Conservation (phyloP, 1,140 invertebrate species). For the Octopus sinensis region DNA sequence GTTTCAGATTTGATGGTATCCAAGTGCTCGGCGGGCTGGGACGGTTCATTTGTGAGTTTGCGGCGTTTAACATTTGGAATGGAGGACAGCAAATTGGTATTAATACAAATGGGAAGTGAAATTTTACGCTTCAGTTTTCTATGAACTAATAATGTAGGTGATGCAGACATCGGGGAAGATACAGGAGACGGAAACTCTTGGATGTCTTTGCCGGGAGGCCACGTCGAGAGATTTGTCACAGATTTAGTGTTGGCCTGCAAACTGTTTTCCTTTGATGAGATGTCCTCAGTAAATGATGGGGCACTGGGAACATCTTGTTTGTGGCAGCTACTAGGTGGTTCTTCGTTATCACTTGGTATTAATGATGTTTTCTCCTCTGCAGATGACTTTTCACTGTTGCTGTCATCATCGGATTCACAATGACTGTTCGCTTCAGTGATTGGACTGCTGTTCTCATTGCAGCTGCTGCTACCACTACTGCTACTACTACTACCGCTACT, state of each 20-base stretch:
- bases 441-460: background rate
- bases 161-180: background rate
- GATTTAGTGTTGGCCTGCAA: background rate
- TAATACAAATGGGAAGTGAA: background rate
- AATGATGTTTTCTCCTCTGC: background rate
- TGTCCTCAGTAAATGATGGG: background rate
- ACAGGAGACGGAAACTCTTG: background rate
- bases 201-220: background rate
- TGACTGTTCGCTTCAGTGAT: background rate
- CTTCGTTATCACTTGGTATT: background rate
- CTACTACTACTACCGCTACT: background rate
- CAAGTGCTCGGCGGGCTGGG: background rate
- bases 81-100: background rate
- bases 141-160: background rate
- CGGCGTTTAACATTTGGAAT: background rate
- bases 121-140: background rate
- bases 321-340: background rate
- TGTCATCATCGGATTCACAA: background rate
- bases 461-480: background rate
- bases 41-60: background rate
- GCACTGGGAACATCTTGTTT: background rate
- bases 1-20: background rate
- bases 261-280: background rate
- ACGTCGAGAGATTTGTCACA: background rate
- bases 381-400: background rate